Evolutionary conservation across 2,888 invertebrate genomes (phyloP).

Genomic region (Drosophila cognata): DNA sequence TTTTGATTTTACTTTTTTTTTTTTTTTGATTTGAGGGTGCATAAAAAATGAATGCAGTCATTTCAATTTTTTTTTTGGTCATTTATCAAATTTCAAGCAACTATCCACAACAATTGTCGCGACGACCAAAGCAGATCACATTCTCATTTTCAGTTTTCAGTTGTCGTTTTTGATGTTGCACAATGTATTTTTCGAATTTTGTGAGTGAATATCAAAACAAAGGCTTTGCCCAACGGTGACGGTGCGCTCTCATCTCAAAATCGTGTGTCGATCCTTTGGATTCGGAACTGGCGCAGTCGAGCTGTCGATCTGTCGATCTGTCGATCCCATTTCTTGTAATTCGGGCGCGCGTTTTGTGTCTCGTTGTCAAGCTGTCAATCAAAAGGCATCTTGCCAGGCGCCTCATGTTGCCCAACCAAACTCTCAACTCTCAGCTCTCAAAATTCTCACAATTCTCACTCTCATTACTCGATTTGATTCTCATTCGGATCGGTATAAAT

Average conservation of each 20-base stretch:
- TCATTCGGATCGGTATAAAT: slow-evolving; percentile 3
- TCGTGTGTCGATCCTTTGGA: slow-evolving; percentile 21
- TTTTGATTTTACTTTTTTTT: neutral
- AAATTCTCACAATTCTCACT: neutral
- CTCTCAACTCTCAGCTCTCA: neutral
- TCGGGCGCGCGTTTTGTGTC: slow-evolving; percentile 72
- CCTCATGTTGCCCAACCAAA: slow-evolving; percentile 47
- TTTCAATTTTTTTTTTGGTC: slow-evolving; percentile 47
- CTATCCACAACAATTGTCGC: slow-evolving; percentile 50
- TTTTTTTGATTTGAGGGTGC: slow-evolving; percentile 3
- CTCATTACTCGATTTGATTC: neutral
- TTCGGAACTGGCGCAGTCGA: slow-evolving; percentile 1
- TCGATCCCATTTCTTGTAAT: slow-evolving; percentile 46
- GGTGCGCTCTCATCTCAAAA: slow-evolving; percentile 41
- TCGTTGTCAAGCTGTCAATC: slow-evolving; percentile 69
- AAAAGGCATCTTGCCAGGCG: slow-evolving; percentile 57
- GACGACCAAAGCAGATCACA: slow-evolving; percentile 70
- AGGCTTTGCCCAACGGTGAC: slow-evolving; percentile 46
- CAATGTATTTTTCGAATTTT: slow-evolving; percentile 11
- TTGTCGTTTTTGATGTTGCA: slow-evolving; percentile 13
- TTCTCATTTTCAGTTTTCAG: slow-evolving; percentile 22
- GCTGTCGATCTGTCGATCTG: slow-evolving; percentile 20
- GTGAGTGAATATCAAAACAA: slow-evolving; percentile 76
- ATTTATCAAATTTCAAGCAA: slow-evolving; percentile 79
- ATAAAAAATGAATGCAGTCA: slow-evolving; percentile 12